Percentiles rank a stretch among this genome's conserved stretches.
phyloP scores from a whole-genome alignment of 2,888 invertebrate genomes.

The Amphipyra tragopoginis region DNA sequence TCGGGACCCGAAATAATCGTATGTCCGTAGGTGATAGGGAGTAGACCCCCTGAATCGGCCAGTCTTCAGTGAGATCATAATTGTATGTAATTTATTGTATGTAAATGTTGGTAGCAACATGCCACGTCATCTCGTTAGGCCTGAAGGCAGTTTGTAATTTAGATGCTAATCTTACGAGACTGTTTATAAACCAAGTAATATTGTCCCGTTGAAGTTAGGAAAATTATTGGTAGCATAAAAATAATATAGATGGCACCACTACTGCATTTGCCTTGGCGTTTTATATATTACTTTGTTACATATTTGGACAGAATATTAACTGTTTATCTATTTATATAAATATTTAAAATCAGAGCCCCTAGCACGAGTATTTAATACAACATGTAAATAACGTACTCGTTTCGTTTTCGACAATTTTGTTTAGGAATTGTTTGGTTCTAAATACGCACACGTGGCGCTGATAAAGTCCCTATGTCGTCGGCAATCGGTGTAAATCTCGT shows the following conservation, averaged over 20 bases:
- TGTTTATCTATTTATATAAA: conserved; percentile 13
- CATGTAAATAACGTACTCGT: too few species aligned
- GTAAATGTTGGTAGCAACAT: conserved; percentile 50
- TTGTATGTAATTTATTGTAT: conserved; percentile 9
- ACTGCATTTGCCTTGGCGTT: not conserved
- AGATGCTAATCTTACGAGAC: conserved; percentile 47
- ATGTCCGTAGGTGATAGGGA: too few species aligned
- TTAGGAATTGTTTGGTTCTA: too few species aligned
- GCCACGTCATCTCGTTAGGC: conserved; percentile 40
- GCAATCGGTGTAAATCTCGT: too few species aligned
- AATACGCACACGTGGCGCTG: too few species aligned
- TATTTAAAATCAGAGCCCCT: conserved; percentile 25
- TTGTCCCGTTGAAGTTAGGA: not conserved
- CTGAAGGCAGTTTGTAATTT: conserved; percentile 50
- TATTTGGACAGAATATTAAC: conserved; percentile 5
- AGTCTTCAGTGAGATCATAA: conserved; percentile 38
- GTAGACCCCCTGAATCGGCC: too few species aligned
- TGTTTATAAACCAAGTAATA: conserved; percentile 53
- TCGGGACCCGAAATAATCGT: too few species aligned
- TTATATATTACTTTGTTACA: not conserved
- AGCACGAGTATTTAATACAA: too few species aligned
- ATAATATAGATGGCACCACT: conserved; percentile 20
- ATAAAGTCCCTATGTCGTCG: too few species aligned
- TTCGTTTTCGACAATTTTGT: too few species aligned
- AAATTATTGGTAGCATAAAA: not conserved